A percentile compares a stretch with the other conserved stretches of the same genome.
These are phyloP conservation scores for Drosophila neotestacea DNA, from an alignment of 2,888 invertebrate genomes.

Conservation along the genomic window DNA sequence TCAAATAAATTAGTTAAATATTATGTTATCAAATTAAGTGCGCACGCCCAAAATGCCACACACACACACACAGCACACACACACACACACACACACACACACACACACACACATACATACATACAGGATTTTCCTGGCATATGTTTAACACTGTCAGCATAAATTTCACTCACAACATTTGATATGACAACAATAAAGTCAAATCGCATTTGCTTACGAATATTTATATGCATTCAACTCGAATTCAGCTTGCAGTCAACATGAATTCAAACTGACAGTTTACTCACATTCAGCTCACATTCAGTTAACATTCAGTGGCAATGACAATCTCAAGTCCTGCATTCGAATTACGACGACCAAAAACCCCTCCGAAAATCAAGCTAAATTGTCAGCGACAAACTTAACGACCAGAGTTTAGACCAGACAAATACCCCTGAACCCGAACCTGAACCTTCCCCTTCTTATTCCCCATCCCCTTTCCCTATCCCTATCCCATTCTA, in stretches of 20 bases:
- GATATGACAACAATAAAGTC: constrained; percentile 66
- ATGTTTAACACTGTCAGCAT: constrained; percentile 58
- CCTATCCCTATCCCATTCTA: background rate
- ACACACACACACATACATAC: constrained; percentile 1
- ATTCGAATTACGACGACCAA: constrained; percentile 53
- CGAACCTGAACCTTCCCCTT: background rate
- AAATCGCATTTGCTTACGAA: constrained; percentile 2
- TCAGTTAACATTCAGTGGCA: constrained; percentile 16
- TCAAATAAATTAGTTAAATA: constrained; percentile 77
- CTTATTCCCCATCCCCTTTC: too few species aligned
- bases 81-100: constrained; percentile 1
- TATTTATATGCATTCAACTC: background rate
- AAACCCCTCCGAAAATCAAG: constrained; percentile 31
- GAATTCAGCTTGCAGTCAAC: constrained; percentile 7
- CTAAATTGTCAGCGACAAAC: constrained; percentile 65
- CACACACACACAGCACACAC: background rate
- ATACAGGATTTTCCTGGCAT: constrained; percentile 11
- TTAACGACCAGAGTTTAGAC: constrained; percentile 23
- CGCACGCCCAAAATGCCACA: constrained; percentile 18
- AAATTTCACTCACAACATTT: constrained; percentile 64
- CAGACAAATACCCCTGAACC: background rate
- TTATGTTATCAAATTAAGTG: constrained; percentile 73
- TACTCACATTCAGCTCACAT: constrained; percentile 11
- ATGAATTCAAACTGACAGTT: constrained; percentile 8
- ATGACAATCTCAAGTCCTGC: constrained; percentile 57